These are phyloP conservation scores for Horisme vitalbata DNA, from an alignment of 2,888 invertebrate genomes.

Conservation along the genomic window DNA sequence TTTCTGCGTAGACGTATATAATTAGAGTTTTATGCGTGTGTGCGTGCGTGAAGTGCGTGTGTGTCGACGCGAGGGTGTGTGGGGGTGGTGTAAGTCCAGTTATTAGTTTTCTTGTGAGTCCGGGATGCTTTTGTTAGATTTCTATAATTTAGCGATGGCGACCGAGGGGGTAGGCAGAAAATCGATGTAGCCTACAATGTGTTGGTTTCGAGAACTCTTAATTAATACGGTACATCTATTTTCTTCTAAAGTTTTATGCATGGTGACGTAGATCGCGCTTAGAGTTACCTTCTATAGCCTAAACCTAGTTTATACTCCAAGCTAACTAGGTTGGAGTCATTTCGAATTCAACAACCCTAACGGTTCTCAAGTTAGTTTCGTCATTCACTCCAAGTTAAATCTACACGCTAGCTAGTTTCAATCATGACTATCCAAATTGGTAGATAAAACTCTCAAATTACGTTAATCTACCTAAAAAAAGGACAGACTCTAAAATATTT, in stretches of 20 bases:
- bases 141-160: conserved; percentile 80
- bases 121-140: conserved; percentile 81
- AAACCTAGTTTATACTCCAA: too few species aligned
- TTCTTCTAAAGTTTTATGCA: conserved; percentile 23
- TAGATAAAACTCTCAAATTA: too few species aligned
- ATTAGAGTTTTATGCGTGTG: conserved; percentile 62
- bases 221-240: conserved; percentile 32
- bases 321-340: too few species aligned
- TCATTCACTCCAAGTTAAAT: too few species aligned
- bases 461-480: too few species aligned
- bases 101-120: conserved; percentile 81
- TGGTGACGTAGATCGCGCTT: neutral
- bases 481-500: too few species aligned
- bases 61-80: conserved; percentile 44
- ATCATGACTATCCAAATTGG: too few species aligned
- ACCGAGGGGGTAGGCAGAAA: conserved; percentile 47
- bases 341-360: too few species aligned
- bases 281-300: too few species aligned
- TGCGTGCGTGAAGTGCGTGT: conserved; percentile 40
- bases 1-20: conserved; percentile 81
- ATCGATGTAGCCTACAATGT: conserved; percentile 53
- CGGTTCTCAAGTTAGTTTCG: too few species aligned
- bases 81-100: conserved; percentile 69
- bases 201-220: conserved; percentile 40
- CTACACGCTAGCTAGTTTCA: too few species aligned